Conservation (phyloP, 2,797 vertebrate species). For the Dryobates pubescens region DNA sequence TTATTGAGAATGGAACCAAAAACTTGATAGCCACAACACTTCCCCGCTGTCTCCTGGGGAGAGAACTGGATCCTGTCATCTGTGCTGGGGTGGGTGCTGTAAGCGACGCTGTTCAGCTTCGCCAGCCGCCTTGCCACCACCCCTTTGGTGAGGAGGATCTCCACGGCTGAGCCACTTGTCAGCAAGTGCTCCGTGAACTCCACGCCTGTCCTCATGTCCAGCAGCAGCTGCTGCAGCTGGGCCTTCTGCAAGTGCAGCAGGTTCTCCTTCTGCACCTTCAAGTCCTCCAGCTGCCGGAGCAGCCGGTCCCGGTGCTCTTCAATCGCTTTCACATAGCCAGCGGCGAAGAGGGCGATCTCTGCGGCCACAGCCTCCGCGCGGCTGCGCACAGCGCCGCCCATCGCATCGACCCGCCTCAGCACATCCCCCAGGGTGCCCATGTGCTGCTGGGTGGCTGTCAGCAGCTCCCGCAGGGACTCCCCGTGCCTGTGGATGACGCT, state of each 20-base stretch:
- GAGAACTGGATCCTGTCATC: conserved; percentile 83
- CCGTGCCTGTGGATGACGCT: conserved; percentile 82
- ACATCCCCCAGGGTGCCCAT: conserved; percentile 79
- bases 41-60: conserved; percentile 81
- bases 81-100: conserved; percentile 60
- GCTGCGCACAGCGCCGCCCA: conserved; percentile 71
- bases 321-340: conserved; percentile 83
- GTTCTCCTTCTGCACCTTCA: conserved; percentile 83
- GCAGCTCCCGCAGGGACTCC: conserved; percentile 82
- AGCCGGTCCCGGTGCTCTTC: conserved; percentile 85
- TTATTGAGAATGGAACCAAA: conserved; percentile 84
- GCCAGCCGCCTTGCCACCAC: conserved; percentile 84
- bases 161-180: conserved; percentile 83
- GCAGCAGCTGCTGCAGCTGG: conserved; percentile 88
- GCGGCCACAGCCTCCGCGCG: conserved; percentile 72
- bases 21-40: conserved; percentile 84
- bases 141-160: conserved; percentile 87
- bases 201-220: conserved; percentile 82
- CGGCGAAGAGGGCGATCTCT: conserved; percentile 82
- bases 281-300: conserved; percentile 85
- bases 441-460: conserved; percentile 79
- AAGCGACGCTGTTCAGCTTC: conserved; percentile 76
- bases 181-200: conserved; percentile 88
- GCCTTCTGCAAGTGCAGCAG: conserved; percentile 87
- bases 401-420: conserved; percentile 76